Percentiles rank a stretch among this genome's conserved stretches.
Evolutionary conservation across 2,888 invertebrate species (phyloP).

Genomic region (Hylaea fasciaria): DNA sequence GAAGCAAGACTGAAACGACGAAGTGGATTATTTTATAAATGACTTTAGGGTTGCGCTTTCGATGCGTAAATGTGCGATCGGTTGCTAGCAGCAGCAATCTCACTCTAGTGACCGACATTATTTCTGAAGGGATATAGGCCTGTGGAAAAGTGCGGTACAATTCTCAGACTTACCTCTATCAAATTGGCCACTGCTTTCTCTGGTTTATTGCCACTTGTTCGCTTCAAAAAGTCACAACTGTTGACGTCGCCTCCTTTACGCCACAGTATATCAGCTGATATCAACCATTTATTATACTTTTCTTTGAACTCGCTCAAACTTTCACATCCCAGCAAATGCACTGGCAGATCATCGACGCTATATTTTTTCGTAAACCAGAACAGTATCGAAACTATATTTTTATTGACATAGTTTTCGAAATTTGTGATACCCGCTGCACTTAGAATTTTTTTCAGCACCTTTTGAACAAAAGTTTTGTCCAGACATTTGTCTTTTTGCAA

Average conservation of each 20-base stretch:
- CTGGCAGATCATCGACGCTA: slow-evolving; percentile 71
- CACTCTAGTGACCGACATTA: too few species aligned
- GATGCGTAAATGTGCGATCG: too few species aligned
- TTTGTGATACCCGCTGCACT: slow-evolving; percentile 52
- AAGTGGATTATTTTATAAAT: not conserved
- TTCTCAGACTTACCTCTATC: slow-evolving; percentile 35
- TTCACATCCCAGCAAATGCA: slow-evolving; percentile 67
- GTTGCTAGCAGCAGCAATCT: too few species aligned
- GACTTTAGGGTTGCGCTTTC: not conserved
- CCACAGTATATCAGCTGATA: slow-evolving; percentile 76
- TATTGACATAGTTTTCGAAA: slow-evolving; percentile 64
- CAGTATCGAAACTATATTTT: slow-evolving; percentile 79
- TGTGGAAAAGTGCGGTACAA: too few species aligned
- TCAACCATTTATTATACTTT: slow-evolving; percentile 74
- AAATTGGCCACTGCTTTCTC: slow-evolving; percentile 50
- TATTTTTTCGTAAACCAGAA: slow-evolving; percentile 76
- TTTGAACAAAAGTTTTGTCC: slow-evolving; percentile 67
- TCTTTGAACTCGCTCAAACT: slow-evolving; percentile 68
- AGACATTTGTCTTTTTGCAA: slow-evolving; percentile 82
- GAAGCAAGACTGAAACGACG: slow-evolving; percentile 62
- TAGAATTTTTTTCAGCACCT: slow-evolving; percentile 71
- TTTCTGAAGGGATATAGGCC: too few species aligned
- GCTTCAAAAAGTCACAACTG: slow-evolving; percentile 58
- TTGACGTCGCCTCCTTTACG: slow-evolving; percentile 60
- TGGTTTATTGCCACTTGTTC: slow-evolving; percentile 45